Conservation (phyloP, 2,888 invertebrate species). For the Stenolophus ochropezus region DNA sequence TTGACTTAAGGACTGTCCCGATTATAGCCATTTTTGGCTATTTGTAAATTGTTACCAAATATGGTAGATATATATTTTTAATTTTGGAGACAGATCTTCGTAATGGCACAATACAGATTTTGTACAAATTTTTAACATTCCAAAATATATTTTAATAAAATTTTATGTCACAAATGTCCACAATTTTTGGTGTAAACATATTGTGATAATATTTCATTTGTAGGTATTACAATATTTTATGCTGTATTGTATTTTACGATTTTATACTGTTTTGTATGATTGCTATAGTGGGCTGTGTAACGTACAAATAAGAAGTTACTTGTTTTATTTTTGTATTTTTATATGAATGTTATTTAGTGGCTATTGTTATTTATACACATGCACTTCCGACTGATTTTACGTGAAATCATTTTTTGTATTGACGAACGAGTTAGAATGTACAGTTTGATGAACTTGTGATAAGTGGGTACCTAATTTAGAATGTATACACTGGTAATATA, state of each 20-base stretch:
- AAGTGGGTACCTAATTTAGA: conserved; percentile 42
- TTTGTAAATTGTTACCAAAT: not conserved
- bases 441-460: conserved; percentile 38
- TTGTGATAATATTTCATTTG: too few species aligned
- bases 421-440: not conserved
- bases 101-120: too few species aligned
- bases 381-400: conserved; percentile 34
- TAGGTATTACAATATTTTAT: too few species aligned
- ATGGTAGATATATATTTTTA: too few species aligned
- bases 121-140: too few species aligned
- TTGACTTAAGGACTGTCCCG: not conserved
- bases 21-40: too few species aligned
- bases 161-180: too few species aligned
- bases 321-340: conserved; percentile 51
- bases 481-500: conserved; percentile 44
- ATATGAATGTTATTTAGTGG: conserved; percentile 40
- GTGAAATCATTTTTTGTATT: conserved; percentile 3
- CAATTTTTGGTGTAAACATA: too few species aligned
- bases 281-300: conserved; percentile 44
- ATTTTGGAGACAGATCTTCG: not conserved
- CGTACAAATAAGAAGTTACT: conserved; percentile 48
- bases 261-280: not conserved
- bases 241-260: not conserved
- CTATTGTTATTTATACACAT: conserved; percentile 27
- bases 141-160: not conserved